Conservation (phyloP, 2,113 vertebrate species). For the Hiodon alosoides region DNA sequence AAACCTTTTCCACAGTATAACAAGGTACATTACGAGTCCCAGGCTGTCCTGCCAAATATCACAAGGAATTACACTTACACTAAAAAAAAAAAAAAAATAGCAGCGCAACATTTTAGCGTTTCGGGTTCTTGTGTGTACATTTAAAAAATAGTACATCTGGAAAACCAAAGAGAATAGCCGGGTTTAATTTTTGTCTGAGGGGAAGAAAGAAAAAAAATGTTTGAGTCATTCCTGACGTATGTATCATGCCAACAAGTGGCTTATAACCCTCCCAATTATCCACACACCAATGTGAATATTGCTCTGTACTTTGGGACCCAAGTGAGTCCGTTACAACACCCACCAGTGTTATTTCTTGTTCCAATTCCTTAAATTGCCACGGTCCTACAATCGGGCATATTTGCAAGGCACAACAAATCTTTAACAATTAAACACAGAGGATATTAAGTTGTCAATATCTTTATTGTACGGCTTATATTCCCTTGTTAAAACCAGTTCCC, state of each 20-base stretch:
- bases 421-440: constrained; percentile 50
- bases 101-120: too few species aligned
- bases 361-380: neutral
- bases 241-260: too few species aligned
- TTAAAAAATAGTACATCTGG: neutral
- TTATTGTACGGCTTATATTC: constrained; percentile 52
- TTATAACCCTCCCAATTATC: neutral
- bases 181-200: neutral
- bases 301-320: neutral
- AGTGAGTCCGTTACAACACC: neutral
- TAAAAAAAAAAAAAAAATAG: constrained; percentile 2
- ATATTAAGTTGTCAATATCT: constrained; percentile 47
- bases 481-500: constrained; percentile 24
- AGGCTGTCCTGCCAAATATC: constrained; percentile 45
- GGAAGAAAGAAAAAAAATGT: too few species aligned
- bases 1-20: neutral
- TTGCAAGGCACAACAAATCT: constrained; percentile 29
- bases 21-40: neutral
- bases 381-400: neutral
- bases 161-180: neutral
- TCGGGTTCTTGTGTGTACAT: neutral
- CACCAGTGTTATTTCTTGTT: neutral
- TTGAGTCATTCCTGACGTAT: too few species aligned
- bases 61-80: constrained; percentile 33
- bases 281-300: neutral